Conservation (phyloP, 2,797 vertebrate genomes). For the Lagorchestes hirsutus region DNA sequence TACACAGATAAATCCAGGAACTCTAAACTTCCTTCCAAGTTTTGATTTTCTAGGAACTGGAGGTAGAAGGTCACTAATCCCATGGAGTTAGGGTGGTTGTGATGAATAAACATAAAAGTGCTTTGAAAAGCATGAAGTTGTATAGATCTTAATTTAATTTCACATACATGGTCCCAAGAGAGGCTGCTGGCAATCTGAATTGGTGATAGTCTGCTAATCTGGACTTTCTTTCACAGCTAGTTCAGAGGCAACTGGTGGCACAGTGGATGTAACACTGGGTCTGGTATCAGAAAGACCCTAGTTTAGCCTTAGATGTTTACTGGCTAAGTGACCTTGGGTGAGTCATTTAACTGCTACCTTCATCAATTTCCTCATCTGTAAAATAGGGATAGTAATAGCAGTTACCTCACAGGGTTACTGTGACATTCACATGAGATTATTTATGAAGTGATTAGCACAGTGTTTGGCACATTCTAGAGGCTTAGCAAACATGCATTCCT, state of each 20-base stretch:
- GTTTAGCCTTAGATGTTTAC: background rate
- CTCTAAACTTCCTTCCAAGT: background rate
- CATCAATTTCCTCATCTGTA: background rate
- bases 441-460: background rate
- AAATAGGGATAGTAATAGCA: background rate
- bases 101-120: background rate
- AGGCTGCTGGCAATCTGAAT: background rate
- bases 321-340: background rate
- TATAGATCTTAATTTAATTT: background rate
- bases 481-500: background rate
- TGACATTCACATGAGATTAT: background rate
- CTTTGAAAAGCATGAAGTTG: background rate
- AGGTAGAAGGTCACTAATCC: background rate
- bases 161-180: background rate
- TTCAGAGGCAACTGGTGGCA: background rate
- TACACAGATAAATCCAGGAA: background rate
- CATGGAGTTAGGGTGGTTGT: background rate
- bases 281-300: background rate
- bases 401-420: background rate
- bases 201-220: background rate
- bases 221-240: background rate
- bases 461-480: no score
- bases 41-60: background rate
- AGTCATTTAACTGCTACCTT: background rate
- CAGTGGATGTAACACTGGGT: background rate